phyloP scores from a whole-genome alignment of 2,113 vertebrate genomes.

The Eleginops maclovinus region DNA sequence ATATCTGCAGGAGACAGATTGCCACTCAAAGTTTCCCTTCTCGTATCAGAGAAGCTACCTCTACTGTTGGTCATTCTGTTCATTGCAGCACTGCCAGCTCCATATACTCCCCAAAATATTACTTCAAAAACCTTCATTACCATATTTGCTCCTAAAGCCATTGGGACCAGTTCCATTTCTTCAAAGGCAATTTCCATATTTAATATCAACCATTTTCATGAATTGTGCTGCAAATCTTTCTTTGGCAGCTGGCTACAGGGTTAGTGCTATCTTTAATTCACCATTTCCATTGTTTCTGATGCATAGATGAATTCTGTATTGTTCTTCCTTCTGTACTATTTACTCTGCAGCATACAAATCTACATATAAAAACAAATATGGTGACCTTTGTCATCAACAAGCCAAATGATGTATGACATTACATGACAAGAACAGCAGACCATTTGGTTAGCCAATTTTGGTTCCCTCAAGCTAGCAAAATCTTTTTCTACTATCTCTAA shows the following conservation, averaged over 20 bases:
- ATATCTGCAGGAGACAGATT: not conserved
- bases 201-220: slow-evolving; percentile 2
- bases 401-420: not conserved
- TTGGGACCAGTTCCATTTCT: not conserved
- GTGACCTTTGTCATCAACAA: not conserved
- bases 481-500: not conserved
- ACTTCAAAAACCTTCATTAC: slow-evolving; percentile 8
- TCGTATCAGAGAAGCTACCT: not conserved
- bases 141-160: not conserved
- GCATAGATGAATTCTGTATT: not conserved
- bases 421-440: not conserved
- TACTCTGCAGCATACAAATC: not conserved
- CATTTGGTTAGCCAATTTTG: not conserved
- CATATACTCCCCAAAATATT: not conserved
- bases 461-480: not conserved
- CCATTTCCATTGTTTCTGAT: not conserved
- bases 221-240: not conserved
- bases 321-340: not conserved
- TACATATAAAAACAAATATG: not conserved
- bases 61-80: not conserved
- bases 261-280: not conserved
- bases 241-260: not conserved
- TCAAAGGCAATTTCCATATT: slow-evolving; percentile 7
- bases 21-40: not conserved
- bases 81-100: not conserved